Evolutionary conservation across 2,888 invertebrate species (phyloP).

Genomic region (Cataglyphis rosenhaueri): DNA sequence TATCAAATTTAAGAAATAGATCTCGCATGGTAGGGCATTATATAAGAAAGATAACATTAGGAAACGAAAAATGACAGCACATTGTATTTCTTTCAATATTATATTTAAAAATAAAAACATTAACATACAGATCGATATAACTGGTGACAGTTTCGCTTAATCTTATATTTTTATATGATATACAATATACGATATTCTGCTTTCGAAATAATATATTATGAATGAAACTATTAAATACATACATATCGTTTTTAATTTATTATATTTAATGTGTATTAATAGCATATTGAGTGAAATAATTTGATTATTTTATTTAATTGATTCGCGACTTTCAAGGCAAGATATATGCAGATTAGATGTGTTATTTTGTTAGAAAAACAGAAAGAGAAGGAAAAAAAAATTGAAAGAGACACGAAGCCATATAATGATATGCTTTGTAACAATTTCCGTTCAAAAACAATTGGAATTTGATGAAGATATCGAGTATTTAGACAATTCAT

Average conservation of each 20-base stretch:
- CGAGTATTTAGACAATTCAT: conserved; percentile 33
- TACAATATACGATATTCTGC: not conserved
- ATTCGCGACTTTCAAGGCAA: conserved; percentile 13
- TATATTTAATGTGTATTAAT: conserved; percentile 18
- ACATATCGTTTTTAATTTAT: conserved; percentile 1
- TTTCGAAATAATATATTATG: not conserved
- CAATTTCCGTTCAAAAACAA: conserved; percentile 35
- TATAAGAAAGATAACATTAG: not conserved
- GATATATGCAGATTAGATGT: not conserved
- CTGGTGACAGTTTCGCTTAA: not conserved
- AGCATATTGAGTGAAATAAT: conserved; percentile 12
- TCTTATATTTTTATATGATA: not conserved
- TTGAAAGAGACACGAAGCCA: not conserved
- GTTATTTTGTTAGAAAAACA: conserved; percentile 12
- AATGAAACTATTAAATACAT: not conserved
- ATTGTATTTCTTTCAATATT: not conserved
- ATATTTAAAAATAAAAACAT: not conserved
- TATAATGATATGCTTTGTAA: conserved; percentile 35
- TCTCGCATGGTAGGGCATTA: not conserved
- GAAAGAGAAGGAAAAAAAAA: not conserved
- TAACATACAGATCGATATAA: not conserved
- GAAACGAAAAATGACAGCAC: not conserved
- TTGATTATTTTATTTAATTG: conserved; percentile 23
- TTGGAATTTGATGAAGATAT: conserved; percentile 43
- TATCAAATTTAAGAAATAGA: not conserved